Conservation (phyloP, 2,797 vertebrate species). For the Sebastolobus altivelis region DNA sequence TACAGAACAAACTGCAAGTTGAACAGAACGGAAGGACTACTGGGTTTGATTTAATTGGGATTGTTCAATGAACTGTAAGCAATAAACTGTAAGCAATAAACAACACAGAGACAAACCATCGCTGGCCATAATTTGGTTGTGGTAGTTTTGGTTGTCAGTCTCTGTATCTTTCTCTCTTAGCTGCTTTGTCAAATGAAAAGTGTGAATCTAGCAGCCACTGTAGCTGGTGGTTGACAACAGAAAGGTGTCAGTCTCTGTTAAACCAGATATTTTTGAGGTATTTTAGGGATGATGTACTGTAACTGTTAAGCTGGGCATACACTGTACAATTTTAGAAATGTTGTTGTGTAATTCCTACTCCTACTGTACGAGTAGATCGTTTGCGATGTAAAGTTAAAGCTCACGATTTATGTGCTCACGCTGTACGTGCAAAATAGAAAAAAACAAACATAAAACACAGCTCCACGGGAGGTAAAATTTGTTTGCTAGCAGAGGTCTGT, state of each 20-base stretch:
- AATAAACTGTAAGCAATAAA: slow-evolving; percentile 4
- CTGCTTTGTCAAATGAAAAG: slow-evolving; percentile 8
- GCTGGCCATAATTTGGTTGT: not conserved
- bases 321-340: too few relatives aligned
- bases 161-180: not conserved
- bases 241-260: slow-evolving; percentile 13
- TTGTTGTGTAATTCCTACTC: too few relatives aligned
- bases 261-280: not conserved
- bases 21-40: not conserved
- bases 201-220: slow-evolving; percentile 22
- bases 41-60: not conserved
- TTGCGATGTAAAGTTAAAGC: too few relatives aligned
- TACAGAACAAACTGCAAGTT: not conserved
- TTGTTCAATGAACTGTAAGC: not conserved
- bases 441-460: too few relatives aligned
- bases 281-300: not conserved
- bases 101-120: not conserved
- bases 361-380: too few relatives aligned
- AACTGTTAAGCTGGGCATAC: not conserved
- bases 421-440: too few relatives aligned
- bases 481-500: too few relatives aligned
- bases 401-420: too few relatives aligned
- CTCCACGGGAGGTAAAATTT: too few relatives aligned
- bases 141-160: slow-evolving; percentile 2
- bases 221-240: not conserved